Evolutionary conservation across 2,888 invertebrate genomes (phyloP).

Genomic region (Limnephilus auricula): DNA sequence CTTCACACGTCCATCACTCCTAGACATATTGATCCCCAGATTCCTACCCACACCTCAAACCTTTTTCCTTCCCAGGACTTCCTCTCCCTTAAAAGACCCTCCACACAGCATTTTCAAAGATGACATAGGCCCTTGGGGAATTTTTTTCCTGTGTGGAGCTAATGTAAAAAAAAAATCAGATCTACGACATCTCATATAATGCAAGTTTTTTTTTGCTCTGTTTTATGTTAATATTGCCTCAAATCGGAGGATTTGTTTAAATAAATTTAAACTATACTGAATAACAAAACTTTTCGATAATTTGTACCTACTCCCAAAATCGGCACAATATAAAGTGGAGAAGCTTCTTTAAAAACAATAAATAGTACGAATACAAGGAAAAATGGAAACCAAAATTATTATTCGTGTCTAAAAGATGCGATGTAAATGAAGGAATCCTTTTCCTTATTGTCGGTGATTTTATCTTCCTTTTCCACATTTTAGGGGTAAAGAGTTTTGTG

Average conservation of each 20-base stretch:
- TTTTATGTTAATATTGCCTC: too few relatives aligned
- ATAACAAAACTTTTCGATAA: background rate
- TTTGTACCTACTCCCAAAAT: background rate
- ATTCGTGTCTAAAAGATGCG: background rate
- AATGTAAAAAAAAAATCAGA: too few relatives aligned
- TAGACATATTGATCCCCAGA: too few relatives aligned
- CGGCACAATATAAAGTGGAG: background rate
- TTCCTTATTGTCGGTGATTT: background rate
- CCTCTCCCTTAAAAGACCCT: too few relatives aligned
- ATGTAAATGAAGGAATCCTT: background rate
- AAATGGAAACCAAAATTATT: background rate
- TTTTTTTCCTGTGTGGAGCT: too few relatives aligned
- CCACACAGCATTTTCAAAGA: too few relatives aligned
- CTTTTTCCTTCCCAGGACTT: too few relatives aligned
- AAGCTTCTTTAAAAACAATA: background rate
- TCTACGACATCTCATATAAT: too few relatives aligned
- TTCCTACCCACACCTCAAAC: too few relatives aligned
- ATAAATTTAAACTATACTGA: background rate
- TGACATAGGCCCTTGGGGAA: too few relatives aligned
- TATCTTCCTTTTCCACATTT: background rate
- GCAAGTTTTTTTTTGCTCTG: too few relatives aligned
- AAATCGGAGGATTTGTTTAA: background rate
- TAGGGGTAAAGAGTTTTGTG: background rate
- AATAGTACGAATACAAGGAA: background rate
- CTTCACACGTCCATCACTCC: too few relatives aligned